Evolutionary conservation across 2,888 invertebrate species (phyloP).

Genomic region (Lepidochrysops patricia): DNA sequence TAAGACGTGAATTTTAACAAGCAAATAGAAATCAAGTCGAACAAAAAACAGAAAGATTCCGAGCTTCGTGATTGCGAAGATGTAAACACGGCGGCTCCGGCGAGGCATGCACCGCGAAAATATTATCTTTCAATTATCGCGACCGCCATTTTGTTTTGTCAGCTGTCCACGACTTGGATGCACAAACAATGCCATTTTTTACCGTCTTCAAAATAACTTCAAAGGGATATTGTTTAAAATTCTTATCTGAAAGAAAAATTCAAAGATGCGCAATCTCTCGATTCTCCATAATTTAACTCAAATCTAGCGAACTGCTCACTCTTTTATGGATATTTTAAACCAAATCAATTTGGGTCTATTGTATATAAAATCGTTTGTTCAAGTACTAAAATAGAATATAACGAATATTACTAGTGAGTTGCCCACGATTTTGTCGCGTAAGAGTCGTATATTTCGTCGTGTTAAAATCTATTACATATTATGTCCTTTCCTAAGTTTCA

Average conservation of each 20-base stretch:
- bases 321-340: background rate
- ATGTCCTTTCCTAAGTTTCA: too few species aligned
- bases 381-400: background rate
- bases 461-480: too few species aligned
- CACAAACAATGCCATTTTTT: background rate
- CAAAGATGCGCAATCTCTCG: background rate
- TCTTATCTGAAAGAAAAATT: background rate
- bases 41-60: background rate
- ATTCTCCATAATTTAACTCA: background rate
- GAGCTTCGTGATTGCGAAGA: background rate
- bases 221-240: constrained; percentile 3
- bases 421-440: too few species aligned
- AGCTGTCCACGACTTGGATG: constrained; percentile 14
- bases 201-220: background rate
- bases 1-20: background rate
- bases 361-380: background rate
- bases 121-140: constrained; percentile 28
- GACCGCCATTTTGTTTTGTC: constrained; percentile 24
- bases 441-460: too few species aligned
- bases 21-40: background rate
- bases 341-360: background rate
- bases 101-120: constrained; percentile 22
- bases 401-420: too few species aligned
- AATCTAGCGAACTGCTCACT: background rate
- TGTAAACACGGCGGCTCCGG: background rate